These are phyloP conservation scores for Poeciliopsis turneri DNA, from an alignment of 2,797 vertebrate genomes.

Conservation along the genomic window DNA sequence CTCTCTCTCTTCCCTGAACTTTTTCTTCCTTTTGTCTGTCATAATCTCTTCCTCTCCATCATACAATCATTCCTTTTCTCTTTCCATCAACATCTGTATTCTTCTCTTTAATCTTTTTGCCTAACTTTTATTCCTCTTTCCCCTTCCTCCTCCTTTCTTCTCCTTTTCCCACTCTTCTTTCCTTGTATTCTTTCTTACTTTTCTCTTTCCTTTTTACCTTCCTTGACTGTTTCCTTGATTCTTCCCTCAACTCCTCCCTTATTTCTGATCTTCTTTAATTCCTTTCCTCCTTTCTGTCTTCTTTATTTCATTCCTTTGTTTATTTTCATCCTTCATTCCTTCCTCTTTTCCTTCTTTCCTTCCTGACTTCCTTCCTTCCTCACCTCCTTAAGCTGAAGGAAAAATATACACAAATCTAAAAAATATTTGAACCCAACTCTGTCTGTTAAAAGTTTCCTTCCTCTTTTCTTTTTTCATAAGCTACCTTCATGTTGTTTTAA, in stretches of 20 bases:
- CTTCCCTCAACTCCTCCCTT: not conserved
- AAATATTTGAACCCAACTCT: not conserved
- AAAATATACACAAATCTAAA: not conserved
- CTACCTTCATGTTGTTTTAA: not conserved
- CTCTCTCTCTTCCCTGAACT: not conserved
- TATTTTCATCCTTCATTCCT: not conserved
- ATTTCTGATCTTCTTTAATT: not conserved
- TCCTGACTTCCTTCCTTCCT: not conserved
- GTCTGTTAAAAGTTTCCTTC: not conserved
- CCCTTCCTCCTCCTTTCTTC: not conserved
- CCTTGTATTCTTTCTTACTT: not conserved
- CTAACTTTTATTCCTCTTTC: not conserved
- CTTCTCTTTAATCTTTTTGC: not conserved
- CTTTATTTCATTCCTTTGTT: not conserved
- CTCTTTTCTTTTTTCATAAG: not conserved
- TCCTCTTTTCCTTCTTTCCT: not conserved
- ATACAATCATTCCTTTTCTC: not conserved
- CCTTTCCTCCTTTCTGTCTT: not conserved
- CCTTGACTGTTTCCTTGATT: not conserved
- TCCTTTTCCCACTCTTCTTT: not conserved
- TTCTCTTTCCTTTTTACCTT: not conserved
- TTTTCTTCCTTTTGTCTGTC: not conserved
- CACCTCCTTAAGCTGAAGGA: not conserved
- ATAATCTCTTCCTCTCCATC: not conserved
- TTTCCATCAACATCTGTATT: not conserved